A percentile compares a stretch with the other conserved stretches of the same genome.
Conservation (phyloP, 2,113 vertebrate genomes). For the Brevimyrus niger region DNA sequence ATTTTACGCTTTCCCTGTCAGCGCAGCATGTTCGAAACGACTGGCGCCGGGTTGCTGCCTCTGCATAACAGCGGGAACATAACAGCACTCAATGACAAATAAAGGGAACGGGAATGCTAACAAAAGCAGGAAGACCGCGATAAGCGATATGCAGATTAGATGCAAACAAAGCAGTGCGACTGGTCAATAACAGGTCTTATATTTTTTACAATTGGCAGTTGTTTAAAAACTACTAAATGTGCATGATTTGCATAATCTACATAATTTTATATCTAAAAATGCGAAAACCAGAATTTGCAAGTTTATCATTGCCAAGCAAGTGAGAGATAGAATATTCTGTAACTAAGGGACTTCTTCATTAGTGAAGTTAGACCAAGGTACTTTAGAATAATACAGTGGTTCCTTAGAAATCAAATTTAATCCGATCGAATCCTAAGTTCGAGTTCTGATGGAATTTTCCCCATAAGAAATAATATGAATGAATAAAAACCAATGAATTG, state of each 20-base stretch:
- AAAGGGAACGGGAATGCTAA: not conserved
- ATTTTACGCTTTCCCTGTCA: not conserved
- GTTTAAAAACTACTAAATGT: not conserved
- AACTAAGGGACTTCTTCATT: not conserved
- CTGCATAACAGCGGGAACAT: not conserved
- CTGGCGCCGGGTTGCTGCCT: not conserved
- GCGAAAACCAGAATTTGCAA: not conserved
- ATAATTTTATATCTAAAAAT: not conserved
- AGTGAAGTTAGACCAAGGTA: not conserved
- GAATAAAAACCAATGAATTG: too few species aligned
- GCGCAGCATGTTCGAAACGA: not conserved
- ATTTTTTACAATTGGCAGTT: not conserved
- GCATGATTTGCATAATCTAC: not conserved
- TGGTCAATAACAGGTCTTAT: not conserved
- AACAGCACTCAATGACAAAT: not conserved
- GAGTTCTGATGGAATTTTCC: too few species aligned
- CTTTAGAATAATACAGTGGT: not conserved
- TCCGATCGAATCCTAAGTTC: too few species aligned
- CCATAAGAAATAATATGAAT: too few species aligned
- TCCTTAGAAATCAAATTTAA: too few species aligned
- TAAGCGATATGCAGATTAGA: not conserved
- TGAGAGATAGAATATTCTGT: not conserved
- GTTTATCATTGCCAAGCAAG: not conserved
- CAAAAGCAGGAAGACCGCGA: not conserved
- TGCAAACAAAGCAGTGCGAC: not conserved